phyloP scores from a whole-genome alignment of 2,113 vertebrate species.

The Okapia johnstoni region DNA sequence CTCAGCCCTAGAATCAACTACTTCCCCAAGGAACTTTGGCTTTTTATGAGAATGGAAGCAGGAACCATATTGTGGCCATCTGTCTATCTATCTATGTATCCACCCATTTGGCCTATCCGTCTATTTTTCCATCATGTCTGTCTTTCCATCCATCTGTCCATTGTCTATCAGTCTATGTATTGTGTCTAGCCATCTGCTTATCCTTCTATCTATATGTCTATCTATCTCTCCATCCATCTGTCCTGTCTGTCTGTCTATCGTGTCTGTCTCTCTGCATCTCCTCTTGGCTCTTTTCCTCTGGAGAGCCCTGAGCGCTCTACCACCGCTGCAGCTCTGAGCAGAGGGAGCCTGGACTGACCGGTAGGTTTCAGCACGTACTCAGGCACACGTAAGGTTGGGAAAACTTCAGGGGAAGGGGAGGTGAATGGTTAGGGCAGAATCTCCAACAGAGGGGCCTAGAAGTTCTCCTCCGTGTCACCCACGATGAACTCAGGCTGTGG shows the following conservation, averaged over 20 bases:
- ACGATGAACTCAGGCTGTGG: background rate
- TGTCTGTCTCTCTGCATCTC: background rate
- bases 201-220: background rate
- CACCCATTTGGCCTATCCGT: background rate
- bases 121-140: background rate
- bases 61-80: background rate
- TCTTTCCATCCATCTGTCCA: background rate
- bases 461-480: background rate
- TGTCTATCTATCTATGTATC: background rate
- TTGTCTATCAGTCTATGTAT: background rate
- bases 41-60: background rate
- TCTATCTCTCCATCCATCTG: background rate
- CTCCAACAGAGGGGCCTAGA: background rate
- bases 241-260: rapidly evolving
- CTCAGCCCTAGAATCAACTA: background rate
- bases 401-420: too few relatives aligned
- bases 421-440: background rate
- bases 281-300: background rate
- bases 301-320: background rate
- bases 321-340: background rate
- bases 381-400: background rate
- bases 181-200: background rate
- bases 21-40: background rate
- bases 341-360: background rate
- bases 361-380: background rate